These are phyloP conservation scores for Agrypnus murinus DNA, from an alignment of 2,888 invertebrate genomes.

Conservation along the genomic window DNA sequence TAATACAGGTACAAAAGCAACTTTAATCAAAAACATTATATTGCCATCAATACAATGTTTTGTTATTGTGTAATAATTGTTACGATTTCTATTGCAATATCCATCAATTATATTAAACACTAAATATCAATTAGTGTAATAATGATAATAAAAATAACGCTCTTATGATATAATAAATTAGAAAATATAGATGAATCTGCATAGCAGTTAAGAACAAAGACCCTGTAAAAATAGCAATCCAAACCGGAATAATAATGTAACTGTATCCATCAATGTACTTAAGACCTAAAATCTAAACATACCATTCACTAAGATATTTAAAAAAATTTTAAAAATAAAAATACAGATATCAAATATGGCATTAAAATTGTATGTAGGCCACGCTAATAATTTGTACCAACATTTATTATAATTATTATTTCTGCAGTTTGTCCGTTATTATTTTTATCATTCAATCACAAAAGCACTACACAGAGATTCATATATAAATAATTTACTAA, in stretches of 20 bases:
- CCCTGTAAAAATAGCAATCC: conserved; percentile 22
- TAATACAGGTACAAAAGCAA: no score
- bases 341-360: conserved; percentile 28
- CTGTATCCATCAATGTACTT: conserved; percentile 26
- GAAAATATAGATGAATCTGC: not conserved
- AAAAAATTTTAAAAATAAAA: conserved; percentile 13
- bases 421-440: conserved; percentile 15
- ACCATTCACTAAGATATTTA: not conserved
- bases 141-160: not conserved
- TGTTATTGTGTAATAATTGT: no score
- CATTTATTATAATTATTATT: conserved; percentile 36
- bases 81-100: no score
- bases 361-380: conserved; percentile 44
- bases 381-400: conserved; percentile 51
- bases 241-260: conserved; percentile 9
- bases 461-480: conserved; percentile 55
- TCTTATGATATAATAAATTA: not conserved
- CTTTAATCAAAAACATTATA: no score
- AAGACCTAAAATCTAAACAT: conserved; percentile 37
- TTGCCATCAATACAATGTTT: no score
- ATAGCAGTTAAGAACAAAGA: not conserved
- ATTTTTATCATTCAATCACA: conserved; percentile 48
- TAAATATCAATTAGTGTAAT: no score
- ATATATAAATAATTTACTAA: conserved; percentile 33
- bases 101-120: no score